Base-by-base conservation (phyloP, 2,797 vertebrate species). In the Cuniculus paca region DNA sequence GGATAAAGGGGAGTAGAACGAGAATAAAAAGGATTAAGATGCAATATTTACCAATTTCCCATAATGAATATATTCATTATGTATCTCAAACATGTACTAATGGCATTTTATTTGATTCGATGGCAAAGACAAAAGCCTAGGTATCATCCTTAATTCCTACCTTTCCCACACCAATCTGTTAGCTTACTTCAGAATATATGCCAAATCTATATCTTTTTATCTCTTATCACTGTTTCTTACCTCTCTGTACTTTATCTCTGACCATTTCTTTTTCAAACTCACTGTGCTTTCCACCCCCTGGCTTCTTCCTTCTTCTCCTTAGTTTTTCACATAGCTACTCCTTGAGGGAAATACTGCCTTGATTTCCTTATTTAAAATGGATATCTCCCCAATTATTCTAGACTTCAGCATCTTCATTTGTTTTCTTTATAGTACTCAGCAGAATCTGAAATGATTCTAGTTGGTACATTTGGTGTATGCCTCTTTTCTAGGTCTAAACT, bases 401-500 rank as follows among this genome's bases (percentile, higher is more conserved):
- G 50, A 84, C 45, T 12, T 89, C 17, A 78, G 58, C 50, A 22
- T 83, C 54, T 31, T 72, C 17, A 89, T 50, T 86, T 50, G 24
- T 80, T 89, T 89, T 54, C 39, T 28, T 52, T 36, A 61, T 28
- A 63, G n/a, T 56, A 77, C 34, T 70, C 54, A 45, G 39, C 11
- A 36, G 56, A 94, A 60, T 60, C n/a, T 80, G 45, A 93, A 95
- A 75, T 68, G 58, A 75, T 36, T 75, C 19, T 74, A 54, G 58
- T 83, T 90, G 36, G 63, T n/a, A 26, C 70, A 68, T 68, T 78
- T 72, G 87, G 39, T 83, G 56, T 81, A 45, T 70, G 24, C 36
- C 85, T 94, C 45, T 54, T n/a, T n/a, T 90, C 39, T 56, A 50
- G 56, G 80, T 45, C 65, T 14, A 72, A 94, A 72, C 45, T 82